Conservation (phyloP, 2,113 vertebrate species). For the Nesogale talazaci region DNA sequence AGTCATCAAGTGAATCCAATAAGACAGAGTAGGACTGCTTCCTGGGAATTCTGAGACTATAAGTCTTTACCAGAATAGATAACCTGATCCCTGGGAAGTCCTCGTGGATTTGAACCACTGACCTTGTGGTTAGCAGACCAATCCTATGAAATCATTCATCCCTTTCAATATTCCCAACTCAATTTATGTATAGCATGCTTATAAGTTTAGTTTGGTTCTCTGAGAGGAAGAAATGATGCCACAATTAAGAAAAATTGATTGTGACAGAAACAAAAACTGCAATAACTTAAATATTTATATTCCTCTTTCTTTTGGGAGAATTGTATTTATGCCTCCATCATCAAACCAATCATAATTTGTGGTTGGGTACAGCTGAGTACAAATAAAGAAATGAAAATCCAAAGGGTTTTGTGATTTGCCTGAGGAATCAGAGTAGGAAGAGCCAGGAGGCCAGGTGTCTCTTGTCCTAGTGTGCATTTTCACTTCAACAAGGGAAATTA, state of each 20-base stretch:
- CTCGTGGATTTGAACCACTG: too few relatives aligned
- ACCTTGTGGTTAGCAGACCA: too few relatives aligned
- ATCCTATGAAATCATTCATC: too few relatives aligned
- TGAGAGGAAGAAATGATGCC: neutral
- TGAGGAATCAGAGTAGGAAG: neutral
- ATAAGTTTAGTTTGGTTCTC: too few relatives aligned
- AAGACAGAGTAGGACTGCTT: too few relatives aligned
- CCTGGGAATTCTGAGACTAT: too few relatives aligned
- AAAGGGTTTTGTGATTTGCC: neutral
- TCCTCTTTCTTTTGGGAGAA: neutral
- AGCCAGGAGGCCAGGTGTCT: neutral
- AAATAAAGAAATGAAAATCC: neutral
- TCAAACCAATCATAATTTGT: constrained; percentile 1
- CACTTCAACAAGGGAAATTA: neutral
- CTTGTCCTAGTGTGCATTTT: neutral
- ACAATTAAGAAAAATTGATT: neutral
- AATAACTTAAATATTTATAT: neutral
- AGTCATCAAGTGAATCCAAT: too few relatives aligned
- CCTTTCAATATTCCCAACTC: too few relatives aligned
- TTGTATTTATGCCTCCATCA: neutral
- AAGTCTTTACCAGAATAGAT: too few relatives aligned
- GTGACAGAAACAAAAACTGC: neutral
- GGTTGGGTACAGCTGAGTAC: neutral
- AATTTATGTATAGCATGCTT: too few relatives aligned
- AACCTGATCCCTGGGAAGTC: too few relatives aligned